Evolutionary conservation across 2,113 vertebrate genomes (phyloP), one percentile per base, ranked within the genome.

Genomic region (Archocentrus centrarchus): DNA sequence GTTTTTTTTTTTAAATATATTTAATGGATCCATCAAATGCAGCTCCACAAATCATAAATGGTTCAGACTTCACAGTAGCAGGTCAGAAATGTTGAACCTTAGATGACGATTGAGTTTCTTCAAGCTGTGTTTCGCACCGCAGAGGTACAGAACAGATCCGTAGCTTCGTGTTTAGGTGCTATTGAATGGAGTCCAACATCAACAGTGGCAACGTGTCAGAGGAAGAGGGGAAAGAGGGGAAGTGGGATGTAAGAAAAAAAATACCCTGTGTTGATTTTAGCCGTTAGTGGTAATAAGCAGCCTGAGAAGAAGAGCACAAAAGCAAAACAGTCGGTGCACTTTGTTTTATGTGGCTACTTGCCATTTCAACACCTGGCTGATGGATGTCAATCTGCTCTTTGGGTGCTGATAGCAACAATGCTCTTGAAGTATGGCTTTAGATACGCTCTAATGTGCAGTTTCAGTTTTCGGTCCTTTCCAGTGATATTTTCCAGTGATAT

Each of bases 331-430:
- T 79, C 0, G 7, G 77, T 39, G 59, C 47, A 11, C 68, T 86
- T 87, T 88, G 89, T 85, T 93, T 92, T 92, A 81, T 76, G 64
- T 91, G 89, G 87, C 84, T 35, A 11, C 39, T 63, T 79, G 70
- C 84, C 73, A 90, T 90, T 90, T 91, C 63, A 91, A 61, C 85
- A 87, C 85, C 77, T 87, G 82, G 58, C 41, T 82, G 89, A 92
- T 86, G 64, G 79, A 86, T 6, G 79, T 57, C 88, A 90, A 73
- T 92, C 88, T 82, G 47, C 66, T 63, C 73, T 27, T 7, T 35
- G 61, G 44, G 84, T 77, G 68, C 89, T 63, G 75, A 78, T 13
- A 7, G 70, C 55, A 77, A 84, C 22, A 22, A 47, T 47, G 24
- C 18, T 62, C 27, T 44, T 11, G 22, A 55, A 70, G 39, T 66